Evolutionary conservation across 2,888 invertebrate species (phyloP).

Genomic region (Catocala nupta): DNA sequence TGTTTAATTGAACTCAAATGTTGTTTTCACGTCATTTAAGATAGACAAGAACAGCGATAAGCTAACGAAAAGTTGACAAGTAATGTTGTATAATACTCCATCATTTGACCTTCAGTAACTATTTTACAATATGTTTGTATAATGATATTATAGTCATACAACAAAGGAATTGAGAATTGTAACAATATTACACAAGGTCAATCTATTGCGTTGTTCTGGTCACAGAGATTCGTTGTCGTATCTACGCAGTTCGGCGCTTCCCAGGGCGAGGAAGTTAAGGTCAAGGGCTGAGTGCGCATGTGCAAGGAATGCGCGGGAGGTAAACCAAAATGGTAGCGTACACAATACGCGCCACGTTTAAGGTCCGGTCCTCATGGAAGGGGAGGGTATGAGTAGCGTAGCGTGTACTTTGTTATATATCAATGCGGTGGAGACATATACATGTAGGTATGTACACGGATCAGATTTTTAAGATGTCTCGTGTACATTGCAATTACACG

Average conservation of each 20-base stretch:
- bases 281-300: conserved; percentile 62
- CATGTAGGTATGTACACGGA: no score
- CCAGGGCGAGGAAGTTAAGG: conserved; percentile 35
- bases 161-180: conserved; percentile 34
- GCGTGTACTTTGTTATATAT: no score
- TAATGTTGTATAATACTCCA: background rate
- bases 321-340: conserved; percentile 49
- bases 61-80: background rate
- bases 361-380: no score
- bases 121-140: conserved; percentile 31
- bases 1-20: no score
- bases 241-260: conserved; percentile 35
- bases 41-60: background rate
- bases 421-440: no score
- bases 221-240: conserved; percentile 29
- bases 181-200: conserved; percentile 44
- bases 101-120: conserved; percentile 6
- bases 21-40: no score
- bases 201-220: conserved; percentile 43
- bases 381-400: no score
- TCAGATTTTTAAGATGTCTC: no score
- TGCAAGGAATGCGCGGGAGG: conserved; percentile 64
- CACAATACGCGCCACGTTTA: conserved; percentile 52
- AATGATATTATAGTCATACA: conserved; percentile 27
- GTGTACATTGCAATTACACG: no score